These are phyloP conservation scores for Agapornis roseicollis DNA, from an alignment of 2,113 vertebrate species.

Conservation along the genomic window DNA sequence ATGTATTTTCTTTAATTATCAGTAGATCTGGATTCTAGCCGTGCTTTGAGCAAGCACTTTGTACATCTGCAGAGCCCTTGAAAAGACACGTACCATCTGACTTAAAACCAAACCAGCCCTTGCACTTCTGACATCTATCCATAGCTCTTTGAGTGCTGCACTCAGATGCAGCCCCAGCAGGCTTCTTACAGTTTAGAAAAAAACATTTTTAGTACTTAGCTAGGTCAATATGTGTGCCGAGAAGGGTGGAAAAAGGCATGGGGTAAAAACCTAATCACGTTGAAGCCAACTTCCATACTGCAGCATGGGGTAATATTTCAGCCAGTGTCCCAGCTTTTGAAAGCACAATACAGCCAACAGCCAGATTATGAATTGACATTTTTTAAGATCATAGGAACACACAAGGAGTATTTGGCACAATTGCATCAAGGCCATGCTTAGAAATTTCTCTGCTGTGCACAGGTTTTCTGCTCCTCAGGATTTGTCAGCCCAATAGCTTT, in stretches of 20 bases:
- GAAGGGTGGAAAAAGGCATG: background rate
- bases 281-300: background rate
- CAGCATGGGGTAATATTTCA: background rate
- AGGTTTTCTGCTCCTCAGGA: background rate
- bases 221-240: background rate
- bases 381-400: constrained; percentile 2
- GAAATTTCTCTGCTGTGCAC: background rate
- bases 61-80: background rate
- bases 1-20: constrained; percentile 23
- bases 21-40: background rate
- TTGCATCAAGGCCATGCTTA: background rate
- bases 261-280: background rate
- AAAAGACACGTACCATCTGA: background rate
- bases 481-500: background rate
- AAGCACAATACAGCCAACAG: background rate
- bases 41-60: background rate
- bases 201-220: background rate
- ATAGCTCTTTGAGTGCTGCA: background rate
- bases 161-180: constrained; percentile 5
- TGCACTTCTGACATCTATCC: background rate
- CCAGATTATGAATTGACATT: background rate
- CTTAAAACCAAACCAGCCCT: background rate
- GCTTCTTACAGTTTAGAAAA: background rate
- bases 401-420: constrained; percentile 24
- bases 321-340: background rate